Conservation (phyloP, 2,113 vertebrate genomes). For the Ivindomyrus marchei region DNA sequence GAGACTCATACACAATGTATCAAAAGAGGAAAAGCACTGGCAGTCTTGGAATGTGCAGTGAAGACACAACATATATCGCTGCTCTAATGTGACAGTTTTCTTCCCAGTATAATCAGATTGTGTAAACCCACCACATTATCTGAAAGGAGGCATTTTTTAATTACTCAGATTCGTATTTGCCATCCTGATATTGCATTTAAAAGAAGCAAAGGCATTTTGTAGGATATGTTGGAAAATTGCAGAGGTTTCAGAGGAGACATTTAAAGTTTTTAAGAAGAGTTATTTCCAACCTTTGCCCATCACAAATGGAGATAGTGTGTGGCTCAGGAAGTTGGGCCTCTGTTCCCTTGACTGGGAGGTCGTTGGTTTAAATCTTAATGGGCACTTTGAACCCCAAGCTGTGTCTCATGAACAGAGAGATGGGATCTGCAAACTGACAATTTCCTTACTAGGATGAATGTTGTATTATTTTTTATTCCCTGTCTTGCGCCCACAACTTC, state of each 20-base stretch:
- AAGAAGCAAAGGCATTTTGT: background rate
- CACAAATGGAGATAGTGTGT: background rate
- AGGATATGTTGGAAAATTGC: background rate
- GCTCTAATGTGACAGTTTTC: background rate
- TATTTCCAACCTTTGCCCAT: background rate
- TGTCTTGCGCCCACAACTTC: background rate
- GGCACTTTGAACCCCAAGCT: background rate
- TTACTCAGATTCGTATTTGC: background rate
- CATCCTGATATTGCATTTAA: background rate
- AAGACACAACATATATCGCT: background rate
- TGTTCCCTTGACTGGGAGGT: background rate
- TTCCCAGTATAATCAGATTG: background rate
- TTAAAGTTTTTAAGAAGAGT: background rate
- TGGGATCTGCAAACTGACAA: background rate
- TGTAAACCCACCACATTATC: background rate
- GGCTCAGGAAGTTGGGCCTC: background rate
- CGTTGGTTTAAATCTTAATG: background rate
- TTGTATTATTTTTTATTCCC: background rate
- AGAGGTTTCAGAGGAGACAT: background rate
- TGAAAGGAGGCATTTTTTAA: background rate
- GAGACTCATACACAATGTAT: background rate
- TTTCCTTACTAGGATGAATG: background rate
- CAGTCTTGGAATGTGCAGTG: background rate
- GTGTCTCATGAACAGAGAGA: background rate
- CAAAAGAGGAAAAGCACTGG: background rate